These are phyloP conservation scores for Acrocera orbiculus DNA, from an alignment of 2,888 invertebrate genomes.

Conservation along the genomic window DNA sequence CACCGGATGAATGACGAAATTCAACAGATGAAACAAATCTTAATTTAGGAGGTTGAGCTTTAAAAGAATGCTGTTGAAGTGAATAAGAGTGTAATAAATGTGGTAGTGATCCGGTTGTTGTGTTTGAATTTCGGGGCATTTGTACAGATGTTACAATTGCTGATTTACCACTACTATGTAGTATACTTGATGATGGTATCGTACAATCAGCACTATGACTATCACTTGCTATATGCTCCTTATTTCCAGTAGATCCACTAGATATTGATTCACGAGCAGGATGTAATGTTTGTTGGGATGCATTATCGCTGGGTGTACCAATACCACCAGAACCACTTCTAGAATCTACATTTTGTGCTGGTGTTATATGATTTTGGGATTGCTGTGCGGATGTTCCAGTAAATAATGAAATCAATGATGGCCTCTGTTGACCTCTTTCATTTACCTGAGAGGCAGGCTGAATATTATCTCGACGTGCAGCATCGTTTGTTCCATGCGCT, in stretches of 20 bases:
- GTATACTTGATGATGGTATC: constrained; percentile 19
- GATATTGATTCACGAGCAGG: constrained; percentile 39
- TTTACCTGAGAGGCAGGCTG: no score
- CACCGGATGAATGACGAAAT: constrained; percentile 63
- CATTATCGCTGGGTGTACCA: constrained; percentile 30
- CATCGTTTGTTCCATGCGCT: neutral
- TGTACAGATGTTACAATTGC: constrained; percentile 7
- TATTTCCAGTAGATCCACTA: constrained; percentile 40
- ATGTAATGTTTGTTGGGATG: constrained; percentile 32
- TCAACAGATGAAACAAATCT: constrained; percentile 70
- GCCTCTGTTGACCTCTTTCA: constrained; percentile 38
- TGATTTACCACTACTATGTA: constrained; percentile 10
- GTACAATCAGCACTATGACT: constrained; percentile 25
- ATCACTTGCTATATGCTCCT: constrained; percentile 28
- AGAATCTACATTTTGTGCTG: constrained; percentile 26
- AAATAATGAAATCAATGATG: constrained; percentile 49
- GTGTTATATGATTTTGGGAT: constrained; percentile 27
- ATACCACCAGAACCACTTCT: constrained; percentile 30
- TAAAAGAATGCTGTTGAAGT: constrained; percentile 27
- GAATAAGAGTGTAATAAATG: constrained; percentile 32
- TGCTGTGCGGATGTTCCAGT: constrained; percentile 39
- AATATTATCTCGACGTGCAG: no score
- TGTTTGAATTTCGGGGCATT: constrained; percentile 16
- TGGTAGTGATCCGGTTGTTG: constrained; percentile 26
- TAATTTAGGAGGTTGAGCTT: constrained; percentile 43